Conservation (phyloP, 1,140 invertebrate species). For the Penaeus indicus region DNA sequence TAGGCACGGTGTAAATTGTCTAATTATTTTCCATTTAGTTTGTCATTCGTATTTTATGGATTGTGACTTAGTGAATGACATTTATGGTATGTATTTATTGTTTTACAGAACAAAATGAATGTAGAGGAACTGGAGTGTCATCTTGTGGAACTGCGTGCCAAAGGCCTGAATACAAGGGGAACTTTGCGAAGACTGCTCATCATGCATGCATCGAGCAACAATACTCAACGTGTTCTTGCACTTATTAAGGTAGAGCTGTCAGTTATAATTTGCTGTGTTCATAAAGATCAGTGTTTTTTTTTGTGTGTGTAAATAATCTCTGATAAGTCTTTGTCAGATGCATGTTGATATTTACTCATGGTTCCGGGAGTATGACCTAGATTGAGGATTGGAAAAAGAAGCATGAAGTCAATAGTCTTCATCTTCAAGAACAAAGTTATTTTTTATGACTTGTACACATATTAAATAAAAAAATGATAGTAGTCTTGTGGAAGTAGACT, state of each 20-base stretch:
- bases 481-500: too few relatives aligned
- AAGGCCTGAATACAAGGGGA: constrained; percentile 37
- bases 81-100: neutral
- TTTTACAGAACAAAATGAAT: constrained; percentile 41
- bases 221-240: constrained; percentile 23
- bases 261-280: neutral
- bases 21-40: neutral
- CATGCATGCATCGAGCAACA: constrained; percentile 20
- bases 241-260: constrained; percentile 21
- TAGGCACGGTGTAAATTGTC: neutral
- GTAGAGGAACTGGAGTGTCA: constrained; percentile 38
- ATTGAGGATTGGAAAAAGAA: too few relatives aligned
- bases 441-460: too few relatives aligned
- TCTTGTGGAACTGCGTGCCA: constrained; percentile 28
- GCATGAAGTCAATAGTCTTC: too few relatives aligned
- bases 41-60: neutral
- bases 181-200: constrained; percentile 35
- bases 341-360: too few relatives aligned
- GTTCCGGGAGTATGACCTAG: too few relatives aligned
- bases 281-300: neutral
- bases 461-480: too few relatives aligned
- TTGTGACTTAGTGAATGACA: too few relatives aligned
- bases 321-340: too few relatives aligned
- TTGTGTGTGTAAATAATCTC: neutral
- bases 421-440: too few relatives aligned